Percentiles rank a stretch among this genome's conserved stretches.
Conservation (phyloP, 2,797 vertebrate genomes). For the Macrochelys suwanniensis region DNA sequence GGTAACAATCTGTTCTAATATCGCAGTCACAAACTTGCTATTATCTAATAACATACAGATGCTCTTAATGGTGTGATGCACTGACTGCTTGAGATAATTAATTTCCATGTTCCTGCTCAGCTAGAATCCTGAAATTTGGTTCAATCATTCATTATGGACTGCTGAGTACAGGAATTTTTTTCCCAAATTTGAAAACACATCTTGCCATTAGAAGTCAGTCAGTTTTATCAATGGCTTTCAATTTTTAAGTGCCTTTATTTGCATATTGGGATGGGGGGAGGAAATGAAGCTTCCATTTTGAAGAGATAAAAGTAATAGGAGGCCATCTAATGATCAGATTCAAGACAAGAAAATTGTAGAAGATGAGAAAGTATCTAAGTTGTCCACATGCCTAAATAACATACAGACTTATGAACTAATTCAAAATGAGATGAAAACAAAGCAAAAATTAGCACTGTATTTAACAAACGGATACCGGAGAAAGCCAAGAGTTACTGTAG, state of each 20-base stretch:
- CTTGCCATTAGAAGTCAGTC: not conserved
- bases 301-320: not conserved
- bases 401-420: not conserved
- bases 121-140: not conserved
- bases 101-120: not conserved
- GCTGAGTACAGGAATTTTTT: not conserved
- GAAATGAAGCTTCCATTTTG: not conserved
- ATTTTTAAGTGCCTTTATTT: not conserved
- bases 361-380: not conserved
- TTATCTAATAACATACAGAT: not conserved
- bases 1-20: not conserved
- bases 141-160: not conserved
- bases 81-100: not conserved
- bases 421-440: constrained; percentile 39
- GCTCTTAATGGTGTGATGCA: not conserved
- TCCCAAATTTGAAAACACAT: not conserved
- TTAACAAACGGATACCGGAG: not conserved
- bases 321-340: not conserved
- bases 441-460: constrained; percentile 46
- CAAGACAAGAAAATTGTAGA: not conserved
- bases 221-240: not conserved
- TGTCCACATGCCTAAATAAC: not conserved
- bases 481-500: not conserved
- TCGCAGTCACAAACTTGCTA: not conserved
- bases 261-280: not conserved